Evolutionary conservation across 2,888 invertebrate species (phyloP).

Genomic region (Lymantria dispar): DNA sequence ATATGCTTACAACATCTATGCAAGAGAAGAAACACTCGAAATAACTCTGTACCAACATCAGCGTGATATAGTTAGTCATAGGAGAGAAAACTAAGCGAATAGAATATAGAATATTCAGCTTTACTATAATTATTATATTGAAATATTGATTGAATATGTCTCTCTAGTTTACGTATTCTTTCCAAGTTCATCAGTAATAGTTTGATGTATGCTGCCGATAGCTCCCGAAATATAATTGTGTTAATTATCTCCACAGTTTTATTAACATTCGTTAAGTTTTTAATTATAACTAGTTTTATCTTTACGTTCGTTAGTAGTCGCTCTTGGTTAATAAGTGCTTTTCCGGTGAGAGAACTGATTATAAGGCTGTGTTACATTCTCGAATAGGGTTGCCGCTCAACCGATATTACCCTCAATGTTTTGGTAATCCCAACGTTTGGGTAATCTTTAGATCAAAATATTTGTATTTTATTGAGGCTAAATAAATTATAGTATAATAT

Average conservation of each 20-base stretch:
- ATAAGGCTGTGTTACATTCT: conserved; percentile 5
- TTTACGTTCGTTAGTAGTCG: conserved; percentile 26
- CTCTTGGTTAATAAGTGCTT: conserved; percentile 22
- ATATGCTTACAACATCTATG: too few species aligned
- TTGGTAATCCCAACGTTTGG: too few species aligned
- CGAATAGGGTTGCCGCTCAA: not conserved
- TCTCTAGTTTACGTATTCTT: conserved; percentile 6
- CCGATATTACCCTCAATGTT: too few species aligned
- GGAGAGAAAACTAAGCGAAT: too few species aligned
- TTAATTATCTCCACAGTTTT: conserved; percentile 38
- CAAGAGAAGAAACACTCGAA: too few species aligned
- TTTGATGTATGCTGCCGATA: conserved; percentile 30
- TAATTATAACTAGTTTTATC: conserved; percentile 36
- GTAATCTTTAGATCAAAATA: too few species aligned
- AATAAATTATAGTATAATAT: too few species aligned
- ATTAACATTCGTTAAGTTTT: conserved; percentile 35
- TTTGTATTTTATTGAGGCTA: too few species aligned
- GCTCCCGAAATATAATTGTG: conserved; percentile 32
- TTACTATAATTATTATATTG: too few species aligned
- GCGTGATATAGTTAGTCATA: too few species aligned
- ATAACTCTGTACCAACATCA: too few species aligned
- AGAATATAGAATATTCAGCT: too few species aligned
- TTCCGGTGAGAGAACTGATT: conserved; percentile 29
- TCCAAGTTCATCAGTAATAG: conserved; percentile 18
- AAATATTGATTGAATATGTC: conserved; percentile 4